Evolutionary conservation across 2,888 invertebrate species (phyloP).

Genomic region (Archaeoteleia sp.): DNA sequence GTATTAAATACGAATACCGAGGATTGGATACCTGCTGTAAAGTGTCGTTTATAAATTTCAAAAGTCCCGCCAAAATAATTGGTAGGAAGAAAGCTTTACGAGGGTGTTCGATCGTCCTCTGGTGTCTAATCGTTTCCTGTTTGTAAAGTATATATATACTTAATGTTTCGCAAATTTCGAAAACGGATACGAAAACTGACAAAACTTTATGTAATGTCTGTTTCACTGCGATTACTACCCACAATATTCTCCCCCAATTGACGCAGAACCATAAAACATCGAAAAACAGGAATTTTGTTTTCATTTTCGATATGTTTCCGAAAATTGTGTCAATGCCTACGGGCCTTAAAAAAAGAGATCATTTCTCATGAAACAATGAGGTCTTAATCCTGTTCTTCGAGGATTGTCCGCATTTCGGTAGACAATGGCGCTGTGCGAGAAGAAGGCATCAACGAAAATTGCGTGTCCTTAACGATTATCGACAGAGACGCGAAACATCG

Average conservation of each 20-base stretch:
- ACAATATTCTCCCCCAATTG: conserved; percentile 27
- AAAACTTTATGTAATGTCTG: conserved; percentile 34
- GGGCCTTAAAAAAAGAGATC: conserved; percentile 19
- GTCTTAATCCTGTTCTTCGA: conserved; percentile 51
- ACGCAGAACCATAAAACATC: conserved; percentile 1
- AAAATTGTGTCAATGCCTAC: conserved; percentile 32
- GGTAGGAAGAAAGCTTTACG: too few relatives aligned
- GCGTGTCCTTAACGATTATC: conserved; percentile 53
- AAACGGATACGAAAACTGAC: conserved; percentile 26
- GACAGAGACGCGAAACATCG: conserved; percentile 48
- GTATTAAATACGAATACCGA: conserved; percentile 47
- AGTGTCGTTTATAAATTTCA: too few relatives aligned
- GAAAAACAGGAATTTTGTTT: too few relatives aligned
- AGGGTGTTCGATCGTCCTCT: conserved; percentile 58
- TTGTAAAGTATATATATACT: conserved; percentile 66
- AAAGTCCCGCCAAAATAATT: too few relatives aligned
- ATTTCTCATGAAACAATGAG: conserved; percentile 43
- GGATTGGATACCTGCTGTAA: conserved; percentile 34
- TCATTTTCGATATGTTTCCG: too few relatives aligned
- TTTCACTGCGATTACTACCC: conserved; percentile 37
- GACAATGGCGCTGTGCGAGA: conserved; percentile 47
- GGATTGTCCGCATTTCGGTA: conserved; percentile 44
- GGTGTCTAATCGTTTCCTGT: conserved; percentile 71
- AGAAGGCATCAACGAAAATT: conserved; percentile 50
- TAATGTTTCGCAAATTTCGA: conserved; percentile 64